Conservation (phyloP, 1,140 invertebrate species). For the Sitobion miscanthi region DNA sequence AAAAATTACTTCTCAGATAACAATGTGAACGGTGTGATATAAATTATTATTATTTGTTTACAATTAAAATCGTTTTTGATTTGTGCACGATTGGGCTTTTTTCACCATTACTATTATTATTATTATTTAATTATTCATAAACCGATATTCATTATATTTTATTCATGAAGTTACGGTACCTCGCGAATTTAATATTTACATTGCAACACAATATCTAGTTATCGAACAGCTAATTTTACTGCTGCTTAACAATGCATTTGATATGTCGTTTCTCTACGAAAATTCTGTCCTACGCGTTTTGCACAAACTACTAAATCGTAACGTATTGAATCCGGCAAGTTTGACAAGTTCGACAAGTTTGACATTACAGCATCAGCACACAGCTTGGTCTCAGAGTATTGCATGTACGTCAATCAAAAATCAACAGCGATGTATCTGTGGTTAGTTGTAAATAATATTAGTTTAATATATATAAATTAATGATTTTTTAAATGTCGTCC, state of each 20-base stretch:
- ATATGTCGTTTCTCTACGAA: neutral
- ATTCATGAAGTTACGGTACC: neutral
- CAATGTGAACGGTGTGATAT: neutral
- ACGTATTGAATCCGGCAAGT: neutral
- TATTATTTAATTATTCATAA: neutral
- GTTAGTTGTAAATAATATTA: neutral
- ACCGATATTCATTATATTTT: no score
- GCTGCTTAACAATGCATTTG: neutral
- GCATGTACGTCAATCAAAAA: neutral
- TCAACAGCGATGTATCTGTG: neutral
- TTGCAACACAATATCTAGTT: neutral
- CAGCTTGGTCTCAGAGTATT: neutral
- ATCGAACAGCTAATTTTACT: neutral
- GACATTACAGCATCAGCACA: neutral
- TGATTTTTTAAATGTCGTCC: neutral
- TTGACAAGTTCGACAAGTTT: neutral
- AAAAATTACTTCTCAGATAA: neutral
- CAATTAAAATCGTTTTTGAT: neutral
- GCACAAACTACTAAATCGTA: neutral
- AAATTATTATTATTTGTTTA: slow-evolving; percentile 14
- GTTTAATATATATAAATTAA: neutral
- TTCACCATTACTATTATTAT: neutral
- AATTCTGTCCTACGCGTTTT: neutral
- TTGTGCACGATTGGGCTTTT: neutral
- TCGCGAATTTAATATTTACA: neutral